Evolutionary conservation across 2,113 vertebrate genomes (phyloP).

Genomic region (Pseudorhombus dupliciocellatus): DNA sequence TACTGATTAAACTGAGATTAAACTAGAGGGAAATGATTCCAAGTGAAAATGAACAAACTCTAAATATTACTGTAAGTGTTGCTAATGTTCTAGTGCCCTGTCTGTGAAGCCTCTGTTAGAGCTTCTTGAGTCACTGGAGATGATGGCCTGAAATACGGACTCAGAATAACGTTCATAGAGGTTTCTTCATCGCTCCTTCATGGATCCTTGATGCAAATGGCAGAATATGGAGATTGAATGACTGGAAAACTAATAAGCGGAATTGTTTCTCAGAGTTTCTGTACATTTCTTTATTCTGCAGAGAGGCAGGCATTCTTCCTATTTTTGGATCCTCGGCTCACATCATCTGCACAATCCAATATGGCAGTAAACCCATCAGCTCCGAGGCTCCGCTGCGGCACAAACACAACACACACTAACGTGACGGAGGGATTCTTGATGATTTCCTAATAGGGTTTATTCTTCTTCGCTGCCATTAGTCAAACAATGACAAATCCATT

Average conservation of each 20-base stretch:
- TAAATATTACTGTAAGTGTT: too few species aligned
- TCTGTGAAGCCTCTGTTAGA: too few species aligned
- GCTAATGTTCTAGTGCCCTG: too few species aligned
- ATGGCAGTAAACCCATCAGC: conserved; percentile 59
- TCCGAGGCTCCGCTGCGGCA: conserved; percentile 61
- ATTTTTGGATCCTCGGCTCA: conserved; percentile 68
- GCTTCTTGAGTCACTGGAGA: too few species aligned
- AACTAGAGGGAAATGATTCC: too few species aligned
- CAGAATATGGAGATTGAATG: conserved; percentile 64
- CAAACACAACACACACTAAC: conserved; percentile 58
- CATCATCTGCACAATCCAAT: conserved; percentile 69
- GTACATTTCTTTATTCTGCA: conserved; percentile 58
- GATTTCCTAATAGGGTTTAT: conserved; percentile 78
- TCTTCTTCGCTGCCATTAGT: conserved; percentile 75
- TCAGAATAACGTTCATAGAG: too few species aligned
- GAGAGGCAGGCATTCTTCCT: conserved; percentile 37
- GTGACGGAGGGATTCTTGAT: conserved; percentile 69
- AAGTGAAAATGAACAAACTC: too few species aligned
- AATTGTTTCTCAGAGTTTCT: conserved; percentile 61
- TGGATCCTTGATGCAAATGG: conserved; percentile 59
- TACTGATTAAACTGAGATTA: too few species aligned
- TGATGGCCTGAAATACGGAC: too few species aligned
- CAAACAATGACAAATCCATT: conserved; percentile 77
- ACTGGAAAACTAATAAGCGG: conserved; percentile 66
- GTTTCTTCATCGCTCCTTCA: conserved; percentile 40